Evolutionary conservation across 2,888 invertebrate genomes (phyloP).

Genomic region (Aethes cnicana): DNA sequence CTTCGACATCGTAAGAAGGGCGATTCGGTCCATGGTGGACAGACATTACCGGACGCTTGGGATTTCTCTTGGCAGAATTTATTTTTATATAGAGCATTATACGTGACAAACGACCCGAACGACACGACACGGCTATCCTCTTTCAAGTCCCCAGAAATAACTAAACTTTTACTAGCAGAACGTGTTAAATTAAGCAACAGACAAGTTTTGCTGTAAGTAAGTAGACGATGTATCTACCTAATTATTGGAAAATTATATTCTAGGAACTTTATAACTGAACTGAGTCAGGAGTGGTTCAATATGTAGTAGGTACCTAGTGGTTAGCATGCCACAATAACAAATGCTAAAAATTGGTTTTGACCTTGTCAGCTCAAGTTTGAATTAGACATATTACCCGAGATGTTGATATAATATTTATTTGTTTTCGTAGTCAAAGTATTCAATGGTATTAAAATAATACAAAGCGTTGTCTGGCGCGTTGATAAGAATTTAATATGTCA

Average conservation of each 20-base stretch:
- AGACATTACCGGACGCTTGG: constrained; percentile 55
- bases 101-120: constrained; percentile 66
- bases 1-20: no score
- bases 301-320: no score
- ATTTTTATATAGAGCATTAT: constrained; percentile 70
- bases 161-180: constrained; percentile 37
- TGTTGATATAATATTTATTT: constrained; percentile 43
- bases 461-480: constrained; percentile 31
- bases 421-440: constrained; percentile 41
- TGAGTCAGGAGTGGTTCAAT: no score
- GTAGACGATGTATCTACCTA: no score
- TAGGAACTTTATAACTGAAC: no score
- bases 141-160: constrained; percentile 41
- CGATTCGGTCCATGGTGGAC: constrained; percentile 50
- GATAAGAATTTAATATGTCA: constrained; percentile 48
- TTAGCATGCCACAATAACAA: constrained; percentile 40
- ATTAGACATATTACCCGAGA: constrained; percentile 35
- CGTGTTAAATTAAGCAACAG: constrained; percentile 34
- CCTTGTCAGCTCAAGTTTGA: constrained; percentile 44
- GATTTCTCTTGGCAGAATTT: constrained; percentile 61
- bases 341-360: constrained; percentile 45
- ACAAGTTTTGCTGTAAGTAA: neutral
- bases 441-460: constrained; percentile 34
- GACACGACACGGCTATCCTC: constrained; percentile 62
- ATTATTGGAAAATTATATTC: no score